Conservation (phyloP, 2,888 invertebrate species). For the Zonitis immaculata region DNA sequence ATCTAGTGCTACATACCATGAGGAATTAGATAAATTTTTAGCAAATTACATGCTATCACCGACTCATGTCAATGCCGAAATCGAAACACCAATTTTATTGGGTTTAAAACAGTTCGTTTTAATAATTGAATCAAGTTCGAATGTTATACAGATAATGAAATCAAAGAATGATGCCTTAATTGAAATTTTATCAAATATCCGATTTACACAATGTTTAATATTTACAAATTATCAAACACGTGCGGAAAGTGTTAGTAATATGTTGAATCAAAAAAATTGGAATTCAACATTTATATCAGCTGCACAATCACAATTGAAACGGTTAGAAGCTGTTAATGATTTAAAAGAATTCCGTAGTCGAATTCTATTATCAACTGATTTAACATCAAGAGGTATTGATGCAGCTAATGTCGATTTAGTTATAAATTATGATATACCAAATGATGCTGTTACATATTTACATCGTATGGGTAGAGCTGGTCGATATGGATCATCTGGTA, state of each 20-base stretch:
- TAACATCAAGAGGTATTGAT: slow-evolving; percentile 92
- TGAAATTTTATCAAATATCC: slow-evolving; percentile 63
- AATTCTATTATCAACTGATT: slow-evolving; percentile 85
- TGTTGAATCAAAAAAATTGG: slow-evolving; percentile 69
- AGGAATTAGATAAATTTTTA: slow-evolving; percentile 66
- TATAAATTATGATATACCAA: slow-evolving; percentile 85
- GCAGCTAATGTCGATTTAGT: slow-evolving; percentile 89
- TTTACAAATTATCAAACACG: slow-evolving; percentile 87
- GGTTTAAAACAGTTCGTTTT: slow-evolving; percentile 77
- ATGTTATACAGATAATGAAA: slow-evolving; percentile 61
- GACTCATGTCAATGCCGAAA: slow-evolving; percentile 68
- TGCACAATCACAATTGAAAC: slow-evolving; percentile 70
- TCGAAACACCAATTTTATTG: slow-evolving; percentile 63
- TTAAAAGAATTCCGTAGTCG: slow-evolving; percentile 77
- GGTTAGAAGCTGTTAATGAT: slow-evolving; percentile 70
- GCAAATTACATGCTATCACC: slow-evolving; percentile 74
- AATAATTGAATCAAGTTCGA: slow-evolving; percentile 57
- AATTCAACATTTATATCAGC: slow-evolving; percentile 74
- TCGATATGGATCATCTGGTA: slow-evolving; percentile 82
- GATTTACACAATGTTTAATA: slow-evolving; percentile 86
- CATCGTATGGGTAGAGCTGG: slow-evolving; percentile 96
- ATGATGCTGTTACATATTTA: slow-evolving; percentile 75
- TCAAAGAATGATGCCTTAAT: slow-evolving; percentile 62
- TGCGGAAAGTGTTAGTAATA: slow-evolving; percentile 72
- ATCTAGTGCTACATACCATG: slow-evolving; percentile 89